Evolutionary conservation across 2,888 invertebrate species (phyloP), one percentile per base, ranked within the genome.

Genomic region (Brenthis ino): DNA sequence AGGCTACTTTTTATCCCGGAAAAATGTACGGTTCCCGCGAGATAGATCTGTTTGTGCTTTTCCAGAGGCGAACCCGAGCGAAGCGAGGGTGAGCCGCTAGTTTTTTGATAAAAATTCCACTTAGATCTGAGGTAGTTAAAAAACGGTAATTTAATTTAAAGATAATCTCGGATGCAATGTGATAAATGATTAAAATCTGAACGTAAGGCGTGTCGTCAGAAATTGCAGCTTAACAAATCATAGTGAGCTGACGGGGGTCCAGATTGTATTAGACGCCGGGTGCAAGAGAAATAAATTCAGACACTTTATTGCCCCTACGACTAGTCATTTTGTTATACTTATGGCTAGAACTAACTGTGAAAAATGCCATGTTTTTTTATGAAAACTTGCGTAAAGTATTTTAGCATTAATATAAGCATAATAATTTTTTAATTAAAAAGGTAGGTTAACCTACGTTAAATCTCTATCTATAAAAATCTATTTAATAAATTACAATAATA

Each of bases 221-320:
- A 57, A 68, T 57, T 64, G 68, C 64, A 64, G 50, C 51, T 68
- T 64, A 68, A 54, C 64, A 68, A 57, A 68, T 68, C 53, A 68
- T 57, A 54, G 57, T 57, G 57, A 66, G 53, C 60, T 53, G 61
- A 61, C 61, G 51, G 66, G 60, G 47, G 16, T 47, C 16, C 53
- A 57, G 65, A 63, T 70, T 68, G 61, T 70, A 65, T 67, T 65
- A 70, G 65, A 64, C 57, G 51, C 61, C 20, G 47, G 60, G 64
- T 67, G 56, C 64, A 60, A 56, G 60, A 57, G 51, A 64, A 57
- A 65, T 70, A 56, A 64, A 65, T 69, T 69, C 66, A 66, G 50
- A 54, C 61, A 55, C 51, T 70, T 64, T 50, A 28, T 20, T 20
- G 28, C 65, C 61, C 67, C 50, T 65, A 68, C 67, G 53, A 70